phyloP scores from a whole-genome alignment of 2,113 vertebrate genomes.

The Pavo muticus region DNA sequence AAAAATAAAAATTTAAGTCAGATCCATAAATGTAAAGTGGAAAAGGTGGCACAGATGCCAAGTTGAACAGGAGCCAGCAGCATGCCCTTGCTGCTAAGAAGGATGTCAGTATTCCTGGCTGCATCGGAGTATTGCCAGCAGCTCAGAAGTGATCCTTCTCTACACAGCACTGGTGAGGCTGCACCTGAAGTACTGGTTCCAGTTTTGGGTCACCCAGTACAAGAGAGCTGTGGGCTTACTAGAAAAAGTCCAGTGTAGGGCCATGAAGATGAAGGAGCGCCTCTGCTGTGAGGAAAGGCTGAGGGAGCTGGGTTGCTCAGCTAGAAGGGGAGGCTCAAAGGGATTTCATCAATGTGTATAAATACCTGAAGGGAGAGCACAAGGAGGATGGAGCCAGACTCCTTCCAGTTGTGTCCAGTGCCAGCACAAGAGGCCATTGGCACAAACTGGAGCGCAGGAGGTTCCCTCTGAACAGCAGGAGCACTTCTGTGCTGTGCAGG shows the following conservation, averaged over 20 bases:
- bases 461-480: not conserved
- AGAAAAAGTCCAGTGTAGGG: not conserved
- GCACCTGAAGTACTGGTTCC: not conserved
- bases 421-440: not conserved
- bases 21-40: not conserved
- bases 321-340: not conserved
- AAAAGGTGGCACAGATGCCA: not conserved
- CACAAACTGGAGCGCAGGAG: not conserved
- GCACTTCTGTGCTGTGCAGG: not conserved
- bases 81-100: not conserved
- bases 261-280: not conserved
- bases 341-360: not conserved
- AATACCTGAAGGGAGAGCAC: not conserved
- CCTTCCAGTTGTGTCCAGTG: not conserved
- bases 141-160: not conserved
- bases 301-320: not conserved
- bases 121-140: not conserved
- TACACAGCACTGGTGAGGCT: not conserved
- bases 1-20: not conserved
- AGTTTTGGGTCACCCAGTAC: not conserved
- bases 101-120: not conserved
- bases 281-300: not conserved
- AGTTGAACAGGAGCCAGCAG: not conserved
- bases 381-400: not conserved
- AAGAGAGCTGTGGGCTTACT: not conserved